Evolutionary conservation across 2,797 vertebrate species (phyloP), one percentile per base, ranked within the genome.

Genomic region (Thamnophis elegans): DNA sequence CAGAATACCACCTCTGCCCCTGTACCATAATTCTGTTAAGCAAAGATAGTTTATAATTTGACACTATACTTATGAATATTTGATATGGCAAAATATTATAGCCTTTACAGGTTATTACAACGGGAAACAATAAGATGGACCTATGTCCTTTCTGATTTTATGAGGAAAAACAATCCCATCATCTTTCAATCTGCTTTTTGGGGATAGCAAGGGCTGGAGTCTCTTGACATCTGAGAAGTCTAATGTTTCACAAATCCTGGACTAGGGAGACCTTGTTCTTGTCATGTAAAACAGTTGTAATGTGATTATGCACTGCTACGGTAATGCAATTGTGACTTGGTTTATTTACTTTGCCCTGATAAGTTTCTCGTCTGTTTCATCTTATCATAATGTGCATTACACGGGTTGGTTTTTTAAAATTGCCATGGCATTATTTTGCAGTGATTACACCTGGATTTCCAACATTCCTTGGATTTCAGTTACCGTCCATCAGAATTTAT

Each of bases 291-390:
- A 5, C n/a, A 53, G n/a, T 60, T 89, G 26, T 26, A 26, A 78
- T 90, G 59, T 78, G 93, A 56, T 56, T 91, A 94, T n/a, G 4
- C 0, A 8, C 93, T 93, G 94, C 93, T 96, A 96, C 97, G 96
- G 96, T n/a, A 95, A 90, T 10, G 92, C 95, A 85, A 95, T 89
- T 82, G 42, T 82, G 47, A 11, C 93, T 91, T 95, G 59, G 89
- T 59, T 91, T 89, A 92, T 92, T 96, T 94, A 91, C 93, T 91
- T 20, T 16, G 36, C 36, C 96, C 85, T 94, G 85, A 97, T 96
- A 96, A 96, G 96, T 96, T 96, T 96, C 93, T 94, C 96, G 95
- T 88, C 95, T 96, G 94, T 96, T 97, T 97, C 96, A 96, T 97
- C 95, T 95, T 58, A 96, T 97, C 96, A 96, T 93, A 95, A 96